These are phyloP conservation scores for Aradus depressus DNA, from an alignment of 2,888 invertebrate species.

Conservation along the genomic window DNA sequence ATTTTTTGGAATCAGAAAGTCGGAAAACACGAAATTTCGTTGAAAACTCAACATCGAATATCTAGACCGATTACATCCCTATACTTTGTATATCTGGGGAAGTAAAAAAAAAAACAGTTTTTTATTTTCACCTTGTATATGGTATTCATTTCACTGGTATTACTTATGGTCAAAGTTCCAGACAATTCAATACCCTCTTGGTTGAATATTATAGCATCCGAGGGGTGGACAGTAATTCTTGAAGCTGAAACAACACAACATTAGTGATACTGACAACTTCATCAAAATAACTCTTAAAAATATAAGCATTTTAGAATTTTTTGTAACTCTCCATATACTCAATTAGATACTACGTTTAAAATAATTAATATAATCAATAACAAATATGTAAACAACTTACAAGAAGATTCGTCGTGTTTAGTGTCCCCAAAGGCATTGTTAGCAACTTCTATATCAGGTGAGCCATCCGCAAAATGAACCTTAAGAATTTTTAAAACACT, in stretches of 20 bases:
- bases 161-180: conserved; percentile 56
- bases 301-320: too few relatives aligned
- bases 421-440: conserved; percentile 27
- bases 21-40: too few relatives aligned
- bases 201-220: conserved; percentile 58
- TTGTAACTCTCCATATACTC: too few relatives aligned
- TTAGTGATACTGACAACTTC: too few relatives aligned
- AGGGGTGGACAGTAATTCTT: conserved; percentile 52
- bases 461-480: conserved; percentile 56
- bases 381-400: conserved; percentile 14
- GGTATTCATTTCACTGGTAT: conserved; percentile 49
- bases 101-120: too few relatives aligned
- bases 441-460: conserved; percentile 42
- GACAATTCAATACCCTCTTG: conserved; percentile 51
- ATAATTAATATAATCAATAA: too few relatives aligned
- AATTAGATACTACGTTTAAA: too few relatives aligned
- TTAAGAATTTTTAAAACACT: conserved; percentile 32
- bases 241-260: conserved; percentile 38
- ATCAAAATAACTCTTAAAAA: too few relatives aligned
- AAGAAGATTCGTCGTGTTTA: conserved; percentile 19
- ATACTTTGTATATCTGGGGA: too few relatives aligned
- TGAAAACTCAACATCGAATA: too few relatives aligned
- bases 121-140: conserved; percentile 53
- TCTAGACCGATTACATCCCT: too few relatives aligned
- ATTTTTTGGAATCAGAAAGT: too few relatives aligned